phyloP scores from a whole-genome alignment of 2,888 invertebrate genomes.

The Cheilosia grossa region DNA sequence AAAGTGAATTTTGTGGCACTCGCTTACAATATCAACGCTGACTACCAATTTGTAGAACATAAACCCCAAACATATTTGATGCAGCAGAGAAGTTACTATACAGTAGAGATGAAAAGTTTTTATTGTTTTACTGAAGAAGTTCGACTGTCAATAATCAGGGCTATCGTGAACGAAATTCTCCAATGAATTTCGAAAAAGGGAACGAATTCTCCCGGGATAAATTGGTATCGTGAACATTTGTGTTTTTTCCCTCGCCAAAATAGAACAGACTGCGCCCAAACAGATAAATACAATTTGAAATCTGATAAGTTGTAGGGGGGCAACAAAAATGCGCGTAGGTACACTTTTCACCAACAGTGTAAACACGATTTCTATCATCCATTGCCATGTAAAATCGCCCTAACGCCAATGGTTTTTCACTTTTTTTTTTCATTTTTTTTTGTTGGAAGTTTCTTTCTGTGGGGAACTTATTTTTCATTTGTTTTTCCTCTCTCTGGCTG shows the following conservation, averaged over 20 bases:
- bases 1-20: constrained; percentile 49
- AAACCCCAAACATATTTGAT: constrained; percentile 12
- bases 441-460: constrained; percentile 22
- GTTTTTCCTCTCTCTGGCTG: constrained; percentile 47
- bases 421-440: constrained; percentile 10
- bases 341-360: constrained; percentile 8
- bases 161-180: too few species aligned
- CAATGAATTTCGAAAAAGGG: too few species aligned
- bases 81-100: neutral
- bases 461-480: constrained; percentile 39
- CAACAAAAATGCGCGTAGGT: too few species aligned
- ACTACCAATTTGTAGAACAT: constrained; percentile 33
- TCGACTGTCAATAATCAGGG: too few species aligned
- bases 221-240: too few species aligned
- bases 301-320: too few species aligned
- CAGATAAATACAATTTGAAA: too few species aligned
- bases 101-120: constrained; percentile 8
- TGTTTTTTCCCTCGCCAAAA: too few species aligned
- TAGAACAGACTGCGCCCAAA: too few species aligned
- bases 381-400: constrained; percentile 36
- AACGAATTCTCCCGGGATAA: too few species aligned
- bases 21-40: constrained; percentile 36
- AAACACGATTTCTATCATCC: constrained; percentile 6
- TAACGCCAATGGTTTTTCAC: constrained; percentile 10
- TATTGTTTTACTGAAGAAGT: too few species aligned